A percentile compares a stretch with the other conserved stretches of the same genome.
phyloP scores from a whole-genome alignment of 2,888 invertebrate species.

The Rotaria magnacalcarata region DNA sequence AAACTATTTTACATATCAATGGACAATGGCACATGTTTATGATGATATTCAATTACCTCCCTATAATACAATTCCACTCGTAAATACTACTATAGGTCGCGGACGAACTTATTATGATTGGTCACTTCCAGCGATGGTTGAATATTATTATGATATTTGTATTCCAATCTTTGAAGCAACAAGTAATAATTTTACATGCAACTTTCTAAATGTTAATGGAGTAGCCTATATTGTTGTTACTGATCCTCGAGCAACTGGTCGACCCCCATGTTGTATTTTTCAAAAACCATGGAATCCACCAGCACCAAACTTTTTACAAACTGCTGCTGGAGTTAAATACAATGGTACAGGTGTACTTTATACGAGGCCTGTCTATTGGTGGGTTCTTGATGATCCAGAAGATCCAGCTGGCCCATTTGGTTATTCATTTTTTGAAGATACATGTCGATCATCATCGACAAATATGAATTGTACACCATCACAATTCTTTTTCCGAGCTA shows the following conservation, averaged over 20 bases:
- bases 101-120: conserved; percentile 16
- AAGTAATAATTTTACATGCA: conserved; percentile 28
- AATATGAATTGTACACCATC: conserved; percentile 5
- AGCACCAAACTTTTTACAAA: background rate
- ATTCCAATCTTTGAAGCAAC: conserved; percentile 24
- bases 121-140: background rate
- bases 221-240: background rate
- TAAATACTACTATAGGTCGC: background rate
- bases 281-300: conserved; percentile 10
- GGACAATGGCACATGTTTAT: conserved; percentile 29
- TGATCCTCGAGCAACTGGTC: conserved; percentile 15
- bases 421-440: conserved; percentile 30
- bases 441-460: background rate
- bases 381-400: background rate
- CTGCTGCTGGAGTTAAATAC: background rate
- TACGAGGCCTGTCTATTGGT: background rate
- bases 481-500: conserved; percentile 18
- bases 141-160: conserved; percentile 9
- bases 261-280: conserved; percentile 23
- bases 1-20: conserved; percentile 9
- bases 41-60: conserved; percentile 30
- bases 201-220: background rate
- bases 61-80: background rate
- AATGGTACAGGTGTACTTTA: background rate
- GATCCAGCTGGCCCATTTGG: conserved; percentile 32